Evolutionary conservation across 1,140 invertebrate species (phyloP), one percentile per base, ranked within the genome.

Genomic region (Saccostrea echinata): DNA sequence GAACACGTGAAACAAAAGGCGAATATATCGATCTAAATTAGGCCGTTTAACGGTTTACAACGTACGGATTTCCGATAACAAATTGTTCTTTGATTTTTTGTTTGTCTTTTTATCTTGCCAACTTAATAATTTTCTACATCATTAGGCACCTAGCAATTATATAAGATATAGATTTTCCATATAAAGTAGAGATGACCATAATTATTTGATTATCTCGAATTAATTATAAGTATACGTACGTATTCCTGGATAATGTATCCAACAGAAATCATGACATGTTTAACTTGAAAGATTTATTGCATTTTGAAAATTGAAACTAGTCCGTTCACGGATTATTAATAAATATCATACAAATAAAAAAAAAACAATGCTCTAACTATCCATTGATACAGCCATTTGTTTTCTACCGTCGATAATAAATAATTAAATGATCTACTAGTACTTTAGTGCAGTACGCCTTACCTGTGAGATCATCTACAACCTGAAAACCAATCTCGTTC

Each of bases 21-120:
- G 4, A 33, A 76, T 30, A 76, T 76, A 76, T 76, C 16, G 68
- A 76, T 76, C 68, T n/a, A 33, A 33, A 76, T 35, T 76, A 76
- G 68, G 27, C 11, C 24, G 27, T 76, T 76, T 76, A 30, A 76
- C 27, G 68, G 27, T 27, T 76, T 76, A 76, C 68, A 27, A 76
- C 8, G 27, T 33, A 76, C 68, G 68, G 68, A 76, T 76, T 76
- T 76, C 68, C 68, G 68, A 76, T 76, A 76, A 76, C 68, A 76
- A 76, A 30, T 76, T 76, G 68, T 76, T 76, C 68, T 76, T 27
- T 30, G 68, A 18, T 76, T 76, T 33, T 76, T 76, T 76, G 68
- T 30, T 6, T 76, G 24, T 24, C n/a, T 76, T 76, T 43, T 76
- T 76, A 76, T 76, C 68, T 76, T 27, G 27, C 68, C 9, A 76